phyloP scores from a whole-genome alignment of 1,140 invertebrate species.

The Diploscapter pachys region DNA sequence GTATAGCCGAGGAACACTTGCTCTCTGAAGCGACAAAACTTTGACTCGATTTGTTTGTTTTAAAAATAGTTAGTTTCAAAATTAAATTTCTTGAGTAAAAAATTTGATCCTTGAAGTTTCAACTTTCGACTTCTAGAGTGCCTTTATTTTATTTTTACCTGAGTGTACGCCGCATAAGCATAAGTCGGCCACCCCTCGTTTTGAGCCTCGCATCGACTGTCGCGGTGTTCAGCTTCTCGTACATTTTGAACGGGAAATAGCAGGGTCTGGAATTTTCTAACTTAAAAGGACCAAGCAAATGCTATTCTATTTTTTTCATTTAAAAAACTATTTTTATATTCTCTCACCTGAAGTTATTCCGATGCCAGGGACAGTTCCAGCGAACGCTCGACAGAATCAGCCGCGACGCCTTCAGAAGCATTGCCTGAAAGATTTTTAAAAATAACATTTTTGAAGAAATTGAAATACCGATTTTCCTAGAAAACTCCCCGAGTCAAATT shows the following conservation, averaged over 20 bases:
- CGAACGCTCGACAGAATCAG: conserved; percentile 29
- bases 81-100: no score
- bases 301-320: no score
- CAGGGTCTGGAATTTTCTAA: conserved; percentile 21
- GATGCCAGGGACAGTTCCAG: conserved; percentile 51
- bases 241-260: conserved; percentile 48
- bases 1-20: conserved; percentile 12
- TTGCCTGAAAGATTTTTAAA: conserved; percentile 10
- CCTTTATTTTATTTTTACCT: neutral
- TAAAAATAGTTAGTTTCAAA: no score
- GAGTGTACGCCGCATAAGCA: conserved; percentile 51
- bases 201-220: conserved; percentile 40
- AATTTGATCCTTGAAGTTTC: no score
- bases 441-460: no score
- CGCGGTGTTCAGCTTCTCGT: conserved; percentile 36
- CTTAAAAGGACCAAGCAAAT: no score
- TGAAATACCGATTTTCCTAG: no score
- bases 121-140: no score
- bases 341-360: conserved; percentile 40
- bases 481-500: no score
- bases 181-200: conserved; percentile 47
- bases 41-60: no score
- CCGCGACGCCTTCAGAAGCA: neutral
- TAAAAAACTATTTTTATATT: no score
- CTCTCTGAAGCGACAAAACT: neutral